These are phyloP conservation scores for Ctenosaura bakeri DNA, from an alignment of 2,797 vertebrate genomes.

Conservation along the genomic window DNA sequence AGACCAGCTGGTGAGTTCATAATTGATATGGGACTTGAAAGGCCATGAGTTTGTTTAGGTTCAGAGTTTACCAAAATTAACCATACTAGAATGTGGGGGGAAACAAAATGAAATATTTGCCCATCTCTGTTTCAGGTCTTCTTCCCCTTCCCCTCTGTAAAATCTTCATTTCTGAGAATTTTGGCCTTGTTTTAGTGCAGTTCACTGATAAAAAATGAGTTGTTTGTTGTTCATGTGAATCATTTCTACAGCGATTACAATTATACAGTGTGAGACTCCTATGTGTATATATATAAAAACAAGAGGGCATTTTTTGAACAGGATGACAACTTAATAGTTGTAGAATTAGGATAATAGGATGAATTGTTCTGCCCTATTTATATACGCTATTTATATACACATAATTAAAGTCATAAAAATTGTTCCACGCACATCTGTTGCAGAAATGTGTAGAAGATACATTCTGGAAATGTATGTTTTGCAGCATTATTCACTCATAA, in stretches of 20 bases:
- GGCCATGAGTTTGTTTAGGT: not conserved
- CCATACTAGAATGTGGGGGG: not conserved
- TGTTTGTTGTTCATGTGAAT: not conserved
- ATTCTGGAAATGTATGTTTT: not conserved
- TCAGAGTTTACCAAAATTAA: not conserved
- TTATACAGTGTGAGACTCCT: not conserved
- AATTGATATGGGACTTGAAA: not conserved
- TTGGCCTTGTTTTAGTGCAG: not conserved
- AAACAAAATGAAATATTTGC: not conserved
- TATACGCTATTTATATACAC: not conserved
- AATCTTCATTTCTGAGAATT: not conserved
- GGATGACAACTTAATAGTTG: not conserved
- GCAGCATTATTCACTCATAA: constrained; percentile 9
- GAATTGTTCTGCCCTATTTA: constrained; percentile 1
- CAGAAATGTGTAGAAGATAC: constrained; percentile 1
- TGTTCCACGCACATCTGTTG: not conserved
- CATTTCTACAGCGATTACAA: not conserved
- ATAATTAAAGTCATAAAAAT: constrained; percentile 16
- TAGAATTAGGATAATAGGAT: not conserved
- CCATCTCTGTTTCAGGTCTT: not conserved
- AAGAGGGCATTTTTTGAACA: not conserved
- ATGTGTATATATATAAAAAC: not conserved
- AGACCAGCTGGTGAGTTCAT: not conserved
- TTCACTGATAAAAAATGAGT: not conserved
- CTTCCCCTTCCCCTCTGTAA: not conserved